Conservation (phyloP, 2,888 invertebrate genomes). For the Harmothoe impar region DNA sequence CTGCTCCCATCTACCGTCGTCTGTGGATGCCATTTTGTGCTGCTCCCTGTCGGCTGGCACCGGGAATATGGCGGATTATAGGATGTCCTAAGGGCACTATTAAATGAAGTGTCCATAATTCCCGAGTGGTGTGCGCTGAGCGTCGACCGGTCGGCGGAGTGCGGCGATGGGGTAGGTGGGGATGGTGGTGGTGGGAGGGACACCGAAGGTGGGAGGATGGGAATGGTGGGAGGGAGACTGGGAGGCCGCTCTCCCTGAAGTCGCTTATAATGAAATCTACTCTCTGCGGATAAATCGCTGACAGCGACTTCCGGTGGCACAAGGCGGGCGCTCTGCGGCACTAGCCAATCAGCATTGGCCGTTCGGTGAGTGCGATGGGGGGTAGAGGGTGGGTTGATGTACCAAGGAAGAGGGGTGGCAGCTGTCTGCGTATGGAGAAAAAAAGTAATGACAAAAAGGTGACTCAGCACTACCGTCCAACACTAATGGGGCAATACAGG, state of each 20-base stretch:
- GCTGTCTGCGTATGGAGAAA: too few species aligned
- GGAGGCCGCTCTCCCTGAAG: neutral
- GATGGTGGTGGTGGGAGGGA: neutral
- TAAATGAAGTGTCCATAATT: constrained; percentile 42
- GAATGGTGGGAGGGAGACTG: neutral
- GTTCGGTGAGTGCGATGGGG: neutral
- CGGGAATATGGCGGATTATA: constrained; percentile 2
- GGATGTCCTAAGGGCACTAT: neutral
- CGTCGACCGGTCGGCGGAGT: neutral
- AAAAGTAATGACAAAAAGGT: too few species aligned
- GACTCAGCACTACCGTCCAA: neutral
- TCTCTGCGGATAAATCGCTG: neutral
- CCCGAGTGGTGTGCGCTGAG: neutral
- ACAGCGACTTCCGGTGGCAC: neutral
- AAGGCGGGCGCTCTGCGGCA: neutral
- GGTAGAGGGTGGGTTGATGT: neutral
- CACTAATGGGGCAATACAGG: neutral
- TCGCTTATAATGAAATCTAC: constrained; percentile 24
- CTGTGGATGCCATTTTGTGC: too few species aligned
- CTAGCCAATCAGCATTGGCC: neutral
- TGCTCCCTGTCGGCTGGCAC: neutral
- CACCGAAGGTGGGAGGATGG: neutral
- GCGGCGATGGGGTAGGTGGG: neutral
- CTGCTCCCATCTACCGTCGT: too few species aligned
- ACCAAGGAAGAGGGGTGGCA: too few species aligned